These are phyloP conservation scores for Xiphias gladius DNA, from an alignment of 2,113 vertebrate genomes.

Conservation along the genomic window DNA sequence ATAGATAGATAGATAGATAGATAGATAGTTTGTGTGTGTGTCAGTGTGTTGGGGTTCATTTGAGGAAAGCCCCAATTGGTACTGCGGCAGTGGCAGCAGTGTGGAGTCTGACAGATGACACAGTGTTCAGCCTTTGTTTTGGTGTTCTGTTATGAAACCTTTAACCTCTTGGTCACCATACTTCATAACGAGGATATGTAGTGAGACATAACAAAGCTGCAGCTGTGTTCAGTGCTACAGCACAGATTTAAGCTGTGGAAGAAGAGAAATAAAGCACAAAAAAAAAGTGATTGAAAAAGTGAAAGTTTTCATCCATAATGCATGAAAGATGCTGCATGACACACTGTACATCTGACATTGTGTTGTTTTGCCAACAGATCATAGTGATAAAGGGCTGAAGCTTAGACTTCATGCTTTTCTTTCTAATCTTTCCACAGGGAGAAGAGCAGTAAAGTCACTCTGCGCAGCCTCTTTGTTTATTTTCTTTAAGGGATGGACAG, in stretches of 20 bases:
- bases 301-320: no score
- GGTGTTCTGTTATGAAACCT: slow-evolving; percentile 69
- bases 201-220: neutral
- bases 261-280: neutral
- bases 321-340: neutral
- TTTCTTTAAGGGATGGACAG: slow-evolving; percentile 67
- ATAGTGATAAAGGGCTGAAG: neutral
- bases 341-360: neutral
- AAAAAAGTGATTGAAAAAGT: neutral
- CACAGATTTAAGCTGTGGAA: neutral
- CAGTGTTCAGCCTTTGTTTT: slow-evolving; percentile 55
- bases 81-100: slow-evolving; percentile 42
- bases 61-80: slow-evolving; percentile 39
- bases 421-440: neutral
- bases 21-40: no score
- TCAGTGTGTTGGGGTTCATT: slow-evolving; percentile 28
- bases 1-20: slow-evolving; percentile 28
- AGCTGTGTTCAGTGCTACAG: neutral
- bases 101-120: slow-evolving; percentile 69
- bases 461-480: slow-evolving; percentile 58
- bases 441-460: slow-evolving; percentile 7
- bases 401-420: neutral
- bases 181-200: slow-evolving; percentile 7
- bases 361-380: neutral
- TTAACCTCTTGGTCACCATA: slow-evolving; percentile 57